phyloP scores from a whole-genome alignment of 2,888 invertebrate genomes.

The Yponomeuta evonymella region DNA sequence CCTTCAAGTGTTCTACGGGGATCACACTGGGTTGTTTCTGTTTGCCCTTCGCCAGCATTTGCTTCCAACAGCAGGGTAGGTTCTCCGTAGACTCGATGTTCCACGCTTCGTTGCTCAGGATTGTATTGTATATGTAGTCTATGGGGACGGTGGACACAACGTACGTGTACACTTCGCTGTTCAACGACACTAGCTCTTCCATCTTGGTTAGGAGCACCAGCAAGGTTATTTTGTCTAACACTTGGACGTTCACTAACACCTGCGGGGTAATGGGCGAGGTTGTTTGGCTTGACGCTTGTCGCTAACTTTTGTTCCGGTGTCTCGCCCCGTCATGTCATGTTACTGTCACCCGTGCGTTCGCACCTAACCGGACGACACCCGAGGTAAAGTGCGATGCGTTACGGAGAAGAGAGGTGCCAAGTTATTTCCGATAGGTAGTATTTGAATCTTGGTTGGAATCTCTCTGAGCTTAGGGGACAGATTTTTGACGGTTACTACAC shows the following conservation, averaged over 20 bases:
- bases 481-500: no score
- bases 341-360: neutral
- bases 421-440: no score
- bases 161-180: conserved; percentile 51
- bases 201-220: conserved; percentile 44
- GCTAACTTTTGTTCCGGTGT: conserved; percentile 37
- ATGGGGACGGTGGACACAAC: conserved; percentile 51
- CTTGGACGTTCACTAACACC: conserved; percentile 60
- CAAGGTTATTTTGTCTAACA: conserved; percentile 40
- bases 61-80: neutral
- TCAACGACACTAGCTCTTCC: conserved; percentile 42
- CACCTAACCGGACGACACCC: no score
- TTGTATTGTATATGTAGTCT: conserved; percentile 55
- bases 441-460: no score
- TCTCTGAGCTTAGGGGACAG: no score
- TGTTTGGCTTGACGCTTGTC: neutral
- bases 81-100: conserved; percentile 17
- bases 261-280: conserved; percentile 23
- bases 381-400: no score
- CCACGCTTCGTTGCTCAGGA: conserved; percentile 37
- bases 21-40: neutral
- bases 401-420: no score
- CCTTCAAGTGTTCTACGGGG: conserved; percentile 26
- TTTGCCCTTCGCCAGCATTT: neutral
- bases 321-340: neutral